A percentile compares a stretch with the other conserved stretches of the same genome.
phyloP scores from a whole-genome alignment of 92 coral and sea anemone species.

The Bergia sp. region DNA sequence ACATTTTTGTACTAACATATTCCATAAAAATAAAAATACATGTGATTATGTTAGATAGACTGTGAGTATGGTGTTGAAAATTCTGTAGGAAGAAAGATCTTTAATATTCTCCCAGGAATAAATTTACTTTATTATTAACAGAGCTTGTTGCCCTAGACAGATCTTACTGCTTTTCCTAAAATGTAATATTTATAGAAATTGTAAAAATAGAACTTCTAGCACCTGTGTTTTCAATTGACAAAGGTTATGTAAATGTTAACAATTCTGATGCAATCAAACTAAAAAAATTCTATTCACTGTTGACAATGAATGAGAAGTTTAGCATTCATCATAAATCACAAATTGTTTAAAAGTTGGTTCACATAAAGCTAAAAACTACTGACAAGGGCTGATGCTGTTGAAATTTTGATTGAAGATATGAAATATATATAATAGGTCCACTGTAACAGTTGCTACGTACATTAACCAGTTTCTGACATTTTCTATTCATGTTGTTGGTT shows the following conservation, averaged over 20 bases:
- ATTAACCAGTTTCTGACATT: not conserved
- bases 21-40: too few relatives aligned
- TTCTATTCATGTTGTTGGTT: not conserved
- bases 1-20: too few relatives aligned
- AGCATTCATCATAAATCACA: not conserved
- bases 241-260: conserved; percentile 26
- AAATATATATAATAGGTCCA: not conserved
- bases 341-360: not conserved
- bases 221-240: conserved; percentile 1
- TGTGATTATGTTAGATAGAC: too few relatives aligned
- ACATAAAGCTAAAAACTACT: not conserved
- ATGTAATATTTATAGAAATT: not conserved
- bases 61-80: too few relatives aligned
- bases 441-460: not conserved
- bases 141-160: not conserved
- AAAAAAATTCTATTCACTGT: not conserved
- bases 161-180: not conserved
- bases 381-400: not conserved
- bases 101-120: not conserved
- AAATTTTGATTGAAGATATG: not conserved
- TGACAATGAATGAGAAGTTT: not conserved
- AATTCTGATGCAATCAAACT: not conserved
- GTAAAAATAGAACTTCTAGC: not conserved
- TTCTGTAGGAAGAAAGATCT: too few relatives aligned
- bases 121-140: not conserved